Percentiles rank a stretch among this genome's conserved stretches.
These are phyloP conservation scores for Pluvialis apricaria DNA, from an alignment of 2,113 vertebrate genomes.

Conservation along the genomic window DNA sequence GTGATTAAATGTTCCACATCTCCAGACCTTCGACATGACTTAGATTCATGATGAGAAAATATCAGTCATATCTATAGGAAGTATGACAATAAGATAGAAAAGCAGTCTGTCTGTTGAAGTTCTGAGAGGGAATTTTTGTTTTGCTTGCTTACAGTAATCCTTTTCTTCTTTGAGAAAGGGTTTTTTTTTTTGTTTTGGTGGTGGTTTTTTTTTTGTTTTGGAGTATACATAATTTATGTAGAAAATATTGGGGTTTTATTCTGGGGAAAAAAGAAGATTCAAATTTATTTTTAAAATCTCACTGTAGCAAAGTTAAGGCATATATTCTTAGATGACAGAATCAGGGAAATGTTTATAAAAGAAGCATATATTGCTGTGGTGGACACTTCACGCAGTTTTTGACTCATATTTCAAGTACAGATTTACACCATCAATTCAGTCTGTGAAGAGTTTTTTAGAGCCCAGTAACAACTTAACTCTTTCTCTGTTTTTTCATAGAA, in stretches of 20 bases:
- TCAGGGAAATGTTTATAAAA: not conserved
- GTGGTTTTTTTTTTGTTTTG: not conserved
- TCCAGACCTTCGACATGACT: not conserved
- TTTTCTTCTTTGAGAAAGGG: not conserved
- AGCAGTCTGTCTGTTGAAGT: not conserved
- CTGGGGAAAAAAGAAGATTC: not conserved
- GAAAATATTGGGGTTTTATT: not conserved
- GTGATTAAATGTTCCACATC: not conserved
- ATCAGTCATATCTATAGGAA: not conserved
- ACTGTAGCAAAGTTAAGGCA: not conserved
- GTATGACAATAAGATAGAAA: not conserved
- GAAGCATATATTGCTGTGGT: not conserved
- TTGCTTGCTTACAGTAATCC: not conserved
- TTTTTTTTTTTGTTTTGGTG: not conserved
- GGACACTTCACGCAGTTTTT: not conserved
- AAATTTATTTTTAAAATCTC: slow-evolving; percentile 1
- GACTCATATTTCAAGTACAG: not conserved
- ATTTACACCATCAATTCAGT: not conserved
- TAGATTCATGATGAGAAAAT: not conserved
- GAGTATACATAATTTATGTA: not conserved
- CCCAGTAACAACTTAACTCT: not conserved
- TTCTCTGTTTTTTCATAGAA: not conserved
- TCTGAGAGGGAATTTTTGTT: not conserved
- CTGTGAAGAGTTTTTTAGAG: not conserved
- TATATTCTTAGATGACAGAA: not conserved